phyloP scores from a whole-genome alignment of 2,888 invertebrate species.

The Sarcophaga caerulescens region DNA sequence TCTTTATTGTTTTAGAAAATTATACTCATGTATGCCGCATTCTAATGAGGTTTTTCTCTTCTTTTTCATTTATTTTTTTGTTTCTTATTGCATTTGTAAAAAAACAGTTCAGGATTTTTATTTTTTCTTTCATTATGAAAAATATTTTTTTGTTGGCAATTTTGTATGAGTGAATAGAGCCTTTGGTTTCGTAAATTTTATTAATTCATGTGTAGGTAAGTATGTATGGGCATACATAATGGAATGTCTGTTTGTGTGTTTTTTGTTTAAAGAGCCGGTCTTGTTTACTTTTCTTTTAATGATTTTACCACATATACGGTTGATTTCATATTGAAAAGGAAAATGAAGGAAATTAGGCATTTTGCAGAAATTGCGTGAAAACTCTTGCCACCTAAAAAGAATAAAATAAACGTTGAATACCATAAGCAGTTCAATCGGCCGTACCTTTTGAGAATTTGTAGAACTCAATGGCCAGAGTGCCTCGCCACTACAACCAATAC shows the following conservation, averaged over 20 bases:
- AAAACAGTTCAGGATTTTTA: conserved; percentile 25
- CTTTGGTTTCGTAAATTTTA: conserved; percentile 13
- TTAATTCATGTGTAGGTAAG: neutral
- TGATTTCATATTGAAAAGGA: neutral
- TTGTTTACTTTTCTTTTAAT: neutral
- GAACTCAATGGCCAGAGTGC: too few relatives aligned
- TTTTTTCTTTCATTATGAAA: neutral
- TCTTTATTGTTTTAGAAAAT: conserved; percentile 68
- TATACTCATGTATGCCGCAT: conserved; percentile 64
- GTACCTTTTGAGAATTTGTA: too few relatives aligned
- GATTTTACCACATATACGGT: neutral
- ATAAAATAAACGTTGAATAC: too few relatives aligned
- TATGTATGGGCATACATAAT: neutral
- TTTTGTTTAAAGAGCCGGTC: neutral
- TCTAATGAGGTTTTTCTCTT: conserved; percentile 62
- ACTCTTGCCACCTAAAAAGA: neutral
- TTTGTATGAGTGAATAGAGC: conserved; percentile 1
- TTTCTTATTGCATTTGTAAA: conserved; percentile 9
- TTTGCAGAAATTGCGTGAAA: neutral
- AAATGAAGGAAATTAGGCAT: neutral
- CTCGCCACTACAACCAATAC: too few relatives aligned
- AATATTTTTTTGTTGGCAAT: conserved; percentile 4
- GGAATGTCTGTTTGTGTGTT: neutral
- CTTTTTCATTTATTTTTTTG: too few relatives aligned
- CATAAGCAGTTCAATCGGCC: too few relatives aligned